phyloP scores from a whole-genome alignment of 2,888 invertebrate species.

The Cremastinae sp. region DNA sequence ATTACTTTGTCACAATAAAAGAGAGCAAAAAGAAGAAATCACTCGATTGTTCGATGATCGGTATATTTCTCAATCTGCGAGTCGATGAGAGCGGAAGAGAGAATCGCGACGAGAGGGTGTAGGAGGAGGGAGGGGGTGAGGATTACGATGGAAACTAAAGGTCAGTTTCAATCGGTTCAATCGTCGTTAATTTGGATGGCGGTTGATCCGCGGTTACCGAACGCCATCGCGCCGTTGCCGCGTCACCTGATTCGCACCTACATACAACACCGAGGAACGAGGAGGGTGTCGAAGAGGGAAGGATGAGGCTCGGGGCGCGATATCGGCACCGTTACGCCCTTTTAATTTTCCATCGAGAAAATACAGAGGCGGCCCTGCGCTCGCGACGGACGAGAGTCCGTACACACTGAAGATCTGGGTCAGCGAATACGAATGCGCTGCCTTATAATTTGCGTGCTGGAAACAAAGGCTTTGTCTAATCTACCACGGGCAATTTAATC shows the following conservation, averaged over 20 bases:
- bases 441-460: slow-evolving; percentile 70
- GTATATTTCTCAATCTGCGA: slow-evolving; percentile 40
- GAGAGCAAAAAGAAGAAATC: slow-evolving; percentile 28
- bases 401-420: slow-evolving; percentile 25
- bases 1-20: neutral
- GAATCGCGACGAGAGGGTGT: slow-evolving; percentile 16
- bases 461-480: slow-evolving; percentile 72
- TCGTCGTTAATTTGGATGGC: slow-evolving; percentile 66
- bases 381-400: neutral
- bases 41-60: slow-evolving; percentile 48
- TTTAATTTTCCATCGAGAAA: neutral
- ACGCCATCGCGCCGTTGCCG: slow-evolving; percentile 46
- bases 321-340: neutral
- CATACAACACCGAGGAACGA: neutral
- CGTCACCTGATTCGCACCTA: slow-evolving; percentile 43
- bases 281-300: neutral
- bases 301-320: neutral
- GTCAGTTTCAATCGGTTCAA: slow-evolving; percentile 63
- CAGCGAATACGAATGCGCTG: slow-evolving; percentile 55
- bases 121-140: slow-evolving; percentile 4
- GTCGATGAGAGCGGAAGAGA: slow-evolving; percentile 20
- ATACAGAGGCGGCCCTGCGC: too few species aligned
- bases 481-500: slow-evolving; percentile 70
- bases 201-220: slow-evolving; percentile 64
- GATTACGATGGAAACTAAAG: slow-evolving; percentile 25